Base-by-base conservation (phyloP, 2,888 invertebrate genomes). In the Dicycla oo region DNA sequence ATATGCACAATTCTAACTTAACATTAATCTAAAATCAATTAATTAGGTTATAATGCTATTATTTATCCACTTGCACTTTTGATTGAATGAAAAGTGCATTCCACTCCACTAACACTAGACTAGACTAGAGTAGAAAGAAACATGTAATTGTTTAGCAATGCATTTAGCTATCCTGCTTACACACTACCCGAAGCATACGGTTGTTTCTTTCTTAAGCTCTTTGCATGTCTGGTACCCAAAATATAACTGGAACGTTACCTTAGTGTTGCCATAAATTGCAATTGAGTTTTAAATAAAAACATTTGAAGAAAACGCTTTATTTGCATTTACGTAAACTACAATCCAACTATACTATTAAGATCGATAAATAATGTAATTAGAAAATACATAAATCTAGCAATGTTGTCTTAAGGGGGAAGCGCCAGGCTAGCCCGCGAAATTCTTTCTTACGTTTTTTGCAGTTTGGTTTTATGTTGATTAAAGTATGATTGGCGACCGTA, bases 11-110 rank as follows among this genome's bases (percentile, higher is more conserved):
- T 77, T 81, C 67, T 84, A 88, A 86, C 87, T 87, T 90, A 86
- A 83, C 43, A 64, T n/a, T 57, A n/a, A 51, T 43, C 38, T 10
- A 53, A 54, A 62, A 63, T 58, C 53, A 64, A 51, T 23, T 53
- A 73, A 69, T 80, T 72, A 85, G 85, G 84, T 85, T 83, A 85
- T 63, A 80, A 43, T 75, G 65, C 78, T 86, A 73, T 85, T 86
- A 80, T 86, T 84, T 75, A 83, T 80, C 62, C 75, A 80, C 78
- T 82, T 86, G 86, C 86, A 86, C 85, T 86, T 86, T 86, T 75
- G 40, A 71, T 86, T 86, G 40, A 71, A 72, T 74, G 51, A 73
- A 82, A 84, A 75, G 47, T 80, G 75, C 84, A 85, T 75, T 74
- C 54, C 69, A 75, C 20, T 74, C 30, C 34, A 34, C 34, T 34